These are phyloP conservation scores for Manis javanica DNA, from an alignment of 2,797 vertebrate genomes.

Conservation along the genomic window DNA sequence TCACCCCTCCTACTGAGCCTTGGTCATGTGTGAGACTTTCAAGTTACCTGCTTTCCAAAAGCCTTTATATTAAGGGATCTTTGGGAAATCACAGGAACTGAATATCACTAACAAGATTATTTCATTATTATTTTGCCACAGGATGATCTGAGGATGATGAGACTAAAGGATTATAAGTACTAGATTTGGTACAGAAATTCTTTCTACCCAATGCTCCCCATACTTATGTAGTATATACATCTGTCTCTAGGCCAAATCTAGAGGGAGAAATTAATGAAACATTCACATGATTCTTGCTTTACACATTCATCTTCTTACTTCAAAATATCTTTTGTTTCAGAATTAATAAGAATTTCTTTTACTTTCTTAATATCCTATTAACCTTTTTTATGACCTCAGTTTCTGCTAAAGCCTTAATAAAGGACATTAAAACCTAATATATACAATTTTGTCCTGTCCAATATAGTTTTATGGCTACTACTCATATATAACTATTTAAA, in stretches of 20 bases:
- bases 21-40: neutral
- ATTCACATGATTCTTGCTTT: neutral
- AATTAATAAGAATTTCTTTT: neutral
- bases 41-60: neutral
- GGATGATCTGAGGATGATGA: neutral
- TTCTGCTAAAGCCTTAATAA: neutral
- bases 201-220: neutral
- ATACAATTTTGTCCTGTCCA: neutral
- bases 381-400: too few species aligned
- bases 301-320: neutral
- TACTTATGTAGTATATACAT: neutral
- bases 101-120: neutral
- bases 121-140: neutral
- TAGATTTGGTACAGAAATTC: neutral
- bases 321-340: neutral
- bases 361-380: neutral
- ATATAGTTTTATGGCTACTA: neutral
- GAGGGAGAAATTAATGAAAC: neutral
- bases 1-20: neutral
- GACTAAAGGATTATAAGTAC: neutral
- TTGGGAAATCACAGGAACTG: neutral
- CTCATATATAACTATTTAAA: neutral
- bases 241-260: neutral
- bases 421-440: neutral
- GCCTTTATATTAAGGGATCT: neutral